These are phyloP conservation scores for Porites rus DNA, from an alignment of 92 coral and sea anemone genomes.

Conservation along the genomic window DNA sequence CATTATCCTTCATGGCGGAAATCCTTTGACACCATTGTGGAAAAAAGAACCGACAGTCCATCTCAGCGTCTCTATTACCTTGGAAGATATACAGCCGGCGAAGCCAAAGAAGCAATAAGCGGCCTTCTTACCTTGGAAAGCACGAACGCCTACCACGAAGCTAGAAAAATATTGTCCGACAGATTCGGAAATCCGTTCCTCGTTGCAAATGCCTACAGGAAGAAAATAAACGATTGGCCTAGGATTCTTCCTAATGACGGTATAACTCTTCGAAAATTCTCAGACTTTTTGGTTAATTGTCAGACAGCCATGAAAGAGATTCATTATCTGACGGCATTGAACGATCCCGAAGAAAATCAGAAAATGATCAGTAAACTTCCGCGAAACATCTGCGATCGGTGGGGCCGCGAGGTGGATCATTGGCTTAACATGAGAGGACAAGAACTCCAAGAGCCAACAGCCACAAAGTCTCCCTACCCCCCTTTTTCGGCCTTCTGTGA, in stretches of 20 bases:
- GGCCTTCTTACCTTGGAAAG: conserved; percentile 37
- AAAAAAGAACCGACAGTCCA: conserved; percentile 30
- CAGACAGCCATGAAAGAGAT: conserved; percentile 43
- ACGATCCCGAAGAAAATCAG: conserved; percentile 68
- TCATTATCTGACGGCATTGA: conserved; percentile 40
- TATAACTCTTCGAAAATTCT: conserved; percentile 41
- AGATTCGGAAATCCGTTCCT: conserved; percentile 63
- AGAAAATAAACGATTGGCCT: conserved; percentile 64
- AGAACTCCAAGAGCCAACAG: not conserved
- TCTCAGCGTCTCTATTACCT: conserved; percentile 20
- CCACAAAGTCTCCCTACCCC: conserved; percentile 23
- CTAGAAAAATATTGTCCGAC: conserved; percentile 28
- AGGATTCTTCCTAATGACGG: conserved; percentile 63
- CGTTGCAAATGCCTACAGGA: conserved; percentile 60
- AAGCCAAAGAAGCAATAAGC: conserved; percentile 67
- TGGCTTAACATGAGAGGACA: conserved; percentile 22
- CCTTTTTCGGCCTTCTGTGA: conserved; percentile 60
- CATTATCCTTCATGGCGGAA: conserved; percentile 59
- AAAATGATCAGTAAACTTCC: conserved; percentile 66
- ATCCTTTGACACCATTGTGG: conserved; percentile 61
- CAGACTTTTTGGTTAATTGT: conserved; percentile 58
- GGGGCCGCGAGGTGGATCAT: conserved; percentile 42
- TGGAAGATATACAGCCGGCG: conserved; percentile 60
- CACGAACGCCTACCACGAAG: conserved; percentile 53
- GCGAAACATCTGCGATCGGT: conserved; percentile 15